Evolutionary conservation across 2,888 invertebrate genomes (phyloP).

Genomic region (Ceraclea dissimilis): DNA sequence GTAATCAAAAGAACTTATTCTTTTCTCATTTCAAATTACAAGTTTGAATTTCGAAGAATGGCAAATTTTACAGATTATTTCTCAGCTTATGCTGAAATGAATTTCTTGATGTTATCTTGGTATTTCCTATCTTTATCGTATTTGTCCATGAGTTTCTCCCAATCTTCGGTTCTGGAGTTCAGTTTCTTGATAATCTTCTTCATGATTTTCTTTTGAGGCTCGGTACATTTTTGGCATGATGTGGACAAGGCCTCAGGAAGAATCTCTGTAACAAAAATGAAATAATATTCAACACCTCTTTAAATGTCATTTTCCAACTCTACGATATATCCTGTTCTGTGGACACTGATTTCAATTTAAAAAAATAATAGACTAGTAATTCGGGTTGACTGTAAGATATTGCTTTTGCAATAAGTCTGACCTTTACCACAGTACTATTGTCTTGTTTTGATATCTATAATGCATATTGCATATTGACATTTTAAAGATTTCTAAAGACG

Average conservation of each 20-base stretch:
- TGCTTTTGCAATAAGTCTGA: too few relatives aligned
- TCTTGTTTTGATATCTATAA: too few relatives aligned
- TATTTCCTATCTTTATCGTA: slow-evolving; percentile 61
- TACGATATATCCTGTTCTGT: not conserved
- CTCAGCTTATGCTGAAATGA: slow-evolving; percentile 23
- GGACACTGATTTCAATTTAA: too few relatives aligned
- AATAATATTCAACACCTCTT: not conserved
- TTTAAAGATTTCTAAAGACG: too few relatives aligned
- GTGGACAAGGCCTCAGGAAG: slow-evolving; percentile 63
- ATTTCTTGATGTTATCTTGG: slow-evolving; percentile 51
- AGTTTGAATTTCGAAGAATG: too few relatives aligned
- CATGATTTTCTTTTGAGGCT: slow-evolving; percentile 53
- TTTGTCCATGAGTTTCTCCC: slow-evolving; percentile 57
- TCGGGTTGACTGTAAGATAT: too few relatives aligned
- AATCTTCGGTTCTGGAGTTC: slow-evolving; percentile 57
- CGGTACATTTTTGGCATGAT: slow-evolving; percentile 60
- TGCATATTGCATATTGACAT: too few relatives aligned
- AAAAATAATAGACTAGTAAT: too few relatives aligned
- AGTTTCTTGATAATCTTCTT: slow-evolving; percentile 55
- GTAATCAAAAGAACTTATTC: too few relatives aligned
- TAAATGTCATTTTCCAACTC: not conserved
- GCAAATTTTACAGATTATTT: too few relatives aligned
- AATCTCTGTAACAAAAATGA: slow-evolving; percentile 44
- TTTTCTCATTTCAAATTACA: too few relatives aligned
- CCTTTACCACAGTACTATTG: too few relatives aligned